Percentiles rank a stretch among this genome's conserved stretches.
Evolutionary conservation across 2,797 vertebrate genomes (phyloP).

Genomic region (Fratercula arctica): DNA sequence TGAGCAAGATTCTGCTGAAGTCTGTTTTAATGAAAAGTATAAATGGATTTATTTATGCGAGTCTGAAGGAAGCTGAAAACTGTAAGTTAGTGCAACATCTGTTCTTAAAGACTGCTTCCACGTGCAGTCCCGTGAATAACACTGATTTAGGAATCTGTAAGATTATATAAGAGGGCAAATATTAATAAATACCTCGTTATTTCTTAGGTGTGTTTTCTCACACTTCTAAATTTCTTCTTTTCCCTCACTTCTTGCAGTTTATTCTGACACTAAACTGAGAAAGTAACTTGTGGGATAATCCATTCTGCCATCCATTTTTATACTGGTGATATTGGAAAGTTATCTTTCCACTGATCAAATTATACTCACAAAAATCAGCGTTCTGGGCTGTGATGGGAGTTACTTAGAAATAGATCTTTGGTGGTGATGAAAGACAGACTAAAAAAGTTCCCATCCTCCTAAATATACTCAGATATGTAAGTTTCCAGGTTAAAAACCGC

Average conservation of each 20-base stretch:
- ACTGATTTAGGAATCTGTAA: not conserved
- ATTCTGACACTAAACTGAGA: not conserved
- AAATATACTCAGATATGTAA: not conserved
- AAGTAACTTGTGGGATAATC: not conserved
- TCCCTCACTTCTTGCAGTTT: not conserved
- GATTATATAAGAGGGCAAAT: not conserved
- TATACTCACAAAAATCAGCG: not conserved
- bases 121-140: not conserved
- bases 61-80: not conserved
- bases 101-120: not conserved
- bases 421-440: not conserved
- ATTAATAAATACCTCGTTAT: not conserved
- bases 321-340: not conserved
- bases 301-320: not conserved
- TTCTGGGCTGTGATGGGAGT: not conserved
- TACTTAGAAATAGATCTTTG: not conserved
- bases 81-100: not conserved
- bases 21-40: not conserved
- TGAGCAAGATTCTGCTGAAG: not conserved
- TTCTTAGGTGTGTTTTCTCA: not conserved
- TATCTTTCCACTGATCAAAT: not conserved
- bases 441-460: not conserved
- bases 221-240: not conserved
- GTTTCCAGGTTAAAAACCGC: not conserved
- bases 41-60: conserved; percentile 3